Base-by-base conservation (phyloP, 2,797 vertebrate genomes). In the Clarias fuscus region DNA sequence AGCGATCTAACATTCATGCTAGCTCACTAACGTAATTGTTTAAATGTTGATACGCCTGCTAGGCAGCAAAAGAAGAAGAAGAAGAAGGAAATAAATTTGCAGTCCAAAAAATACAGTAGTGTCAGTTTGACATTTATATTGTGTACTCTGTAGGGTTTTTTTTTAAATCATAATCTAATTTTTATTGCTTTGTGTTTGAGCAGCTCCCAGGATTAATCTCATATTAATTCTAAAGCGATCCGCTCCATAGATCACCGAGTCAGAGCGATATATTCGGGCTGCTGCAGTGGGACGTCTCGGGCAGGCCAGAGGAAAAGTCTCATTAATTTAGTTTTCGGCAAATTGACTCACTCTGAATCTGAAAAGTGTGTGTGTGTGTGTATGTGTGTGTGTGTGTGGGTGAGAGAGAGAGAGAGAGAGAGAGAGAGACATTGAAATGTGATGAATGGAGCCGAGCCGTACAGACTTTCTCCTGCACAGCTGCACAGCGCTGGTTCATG, bases 401-500 rank as follows among this genome's bases (percentile, higher is more conserved):
- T 83, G 81, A 1, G 30, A 1, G 30, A 30, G 30, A 30, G 30
- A 30, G 30, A 1, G 30, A 30, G 30, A 30, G 30, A 30, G 1
- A 62, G 61, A 81, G 14, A 61, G 58, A 7, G 33, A 40, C 13
- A 27, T 83, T 77, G 40, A 84, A 89, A 81, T 84, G 37, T 14
- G 37, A 53, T 76, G 75, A 81, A 81, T 61, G 67, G 68, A n/a
- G 59, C 37, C 7, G 67, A 56, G 59, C 78, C 43, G 22, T 73
- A 53, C 75, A 22, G 82, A 85, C 40, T 68, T 86, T 87, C 61
- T 37, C 75, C n/a, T 80, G 53, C 81, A 78, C 75, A 88, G 75
- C 87, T 84, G 88, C 53, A 48, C 64, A 40, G 67, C 71, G n/a
- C 68, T 85, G 86, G 79, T 79, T 84, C 83, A 70, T 73, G 84